Conservation (phyloP, 2,797 vertebrate species). For the Pygocentrus nattereri region DNA sequence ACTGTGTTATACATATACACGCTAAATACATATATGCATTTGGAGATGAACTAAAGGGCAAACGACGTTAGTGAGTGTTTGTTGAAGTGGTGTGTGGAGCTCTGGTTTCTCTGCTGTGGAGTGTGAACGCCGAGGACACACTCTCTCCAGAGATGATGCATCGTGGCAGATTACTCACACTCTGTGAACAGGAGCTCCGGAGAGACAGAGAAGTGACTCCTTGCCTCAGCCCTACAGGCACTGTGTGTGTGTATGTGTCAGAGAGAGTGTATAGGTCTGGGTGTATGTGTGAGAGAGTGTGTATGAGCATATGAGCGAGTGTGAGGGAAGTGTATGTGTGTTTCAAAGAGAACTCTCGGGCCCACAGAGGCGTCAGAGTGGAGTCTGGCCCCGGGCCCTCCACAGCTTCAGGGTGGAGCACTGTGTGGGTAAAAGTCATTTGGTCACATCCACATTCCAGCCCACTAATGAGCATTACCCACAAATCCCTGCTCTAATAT, state of each 20-base stretch:
- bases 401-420: constrained; percentile 48
- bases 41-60: background rate
- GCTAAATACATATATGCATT: background rate
- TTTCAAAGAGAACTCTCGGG: background rate
- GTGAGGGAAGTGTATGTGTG: background rate
- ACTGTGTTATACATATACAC: too few species aligned
- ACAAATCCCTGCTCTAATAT: constrained; percentile 21
- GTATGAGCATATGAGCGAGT: background rate
- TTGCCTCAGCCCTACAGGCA: constrained; percentile 52
- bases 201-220: constrained; percentile 58
- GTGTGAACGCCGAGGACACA: constrained; percentile 51
- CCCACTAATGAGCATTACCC: constrained; percentile 50
- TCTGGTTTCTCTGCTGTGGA: constrained; percentile 10
- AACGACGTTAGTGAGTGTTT: background rate
- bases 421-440: constrained; percentile 40
- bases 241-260: constrained; percentile 42
- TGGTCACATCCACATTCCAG: constrained; percentile 36
- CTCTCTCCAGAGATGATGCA: constrained; percentile 51
- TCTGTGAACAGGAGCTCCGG: constrained; percentile 53
- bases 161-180: constrained; percentile 61
- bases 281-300: constrained; percentile 20
- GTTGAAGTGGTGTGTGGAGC: constrained; percentile 8
- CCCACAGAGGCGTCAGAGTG: constrained; percentile 42
- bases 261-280: constrained; percentile 5
- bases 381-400: constrained; percentile 55